Evolutionary conservation across 2,113 vertebrate species (phyloP), one percentile per base, ranked within the genome.

Genomic region (Pseudopipra pipra): DNA sequence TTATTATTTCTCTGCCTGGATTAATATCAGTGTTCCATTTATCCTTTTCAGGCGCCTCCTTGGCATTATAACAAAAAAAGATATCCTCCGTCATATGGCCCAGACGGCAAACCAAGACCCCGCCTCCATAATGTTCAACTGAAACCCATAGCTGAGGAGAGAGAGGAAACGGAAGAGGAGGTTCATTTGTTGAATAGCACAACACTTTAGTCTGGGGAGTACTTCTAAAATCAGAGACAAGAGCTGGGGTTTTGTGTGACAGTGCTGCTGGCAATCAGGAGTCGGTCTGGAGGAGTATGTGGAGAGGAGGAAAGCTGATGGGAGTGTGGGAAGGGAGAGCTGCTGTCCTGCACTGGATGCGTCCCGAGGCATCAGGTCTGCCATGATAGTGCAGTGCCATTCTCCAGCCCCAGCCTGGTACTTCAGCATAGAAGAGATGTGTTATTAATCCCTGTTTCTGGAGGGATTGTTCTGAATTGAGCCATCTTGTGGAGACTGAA

Each of bases 61-160:
- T 98, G 99, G 99, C 98, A 99, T 99, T 98, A 98, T 99, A 98
- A 99, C 99, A 99, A 99, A 99, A 99, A 99, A 99, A 99, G 99
- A 99, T 98, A 99, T 99, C 98, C 99, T 99, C 61, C 99, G 99
- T 98, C 99, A 99, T 98, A 99, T 99, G 99, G 99, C 99, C 98
- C 99, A 99, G 98, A 99, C 99, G 99, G 99, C 99, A 98, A 99
- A 99, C 98, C 98, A 99, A 98, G 99, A 99, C 95, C 99, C 99
- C 97, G 99, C 99, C 97, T 99, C 98, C 98, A 99, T 99, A 98
- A 99, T 99, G 99, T 99, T 99, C 99, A 99, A 99, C 98, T 99
- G 98, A 99, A 98, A 75, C 95, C 97, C 73, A 97, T 98, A 95
- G 98, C 98, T 96, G 98, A 98, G 93, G 97, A 97, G 94, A 98